Evolutionary conservation across 1,140 invertebrate genomes (phyloP), one percentile per base, ranked within the genome.

Genomic region (Macrosteles quadrilineatus): DNA sequence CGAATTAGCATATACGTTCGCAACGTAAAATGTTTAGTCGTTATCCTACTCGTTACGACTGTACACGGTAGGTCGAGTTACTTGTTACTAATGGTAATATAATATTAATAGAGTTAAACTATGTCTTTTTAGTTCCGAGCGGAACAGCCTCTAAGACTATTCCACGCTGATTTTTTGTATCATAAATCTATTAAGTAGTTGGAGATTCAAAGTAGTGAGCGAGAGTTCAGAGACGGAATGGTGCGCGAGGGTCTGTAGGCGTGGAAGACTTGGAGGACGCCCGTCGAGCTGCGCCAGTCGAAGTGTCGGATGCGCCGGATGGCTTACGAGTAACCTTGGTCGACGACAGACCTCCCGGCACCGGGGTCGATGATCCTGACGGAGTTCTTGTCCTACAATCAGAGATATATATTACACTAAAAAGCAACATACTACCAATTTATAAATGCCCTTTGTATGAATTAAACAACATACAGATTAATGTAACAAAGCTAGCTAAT

Each of bases 201-300:
- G 55, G 55, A 59, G 55, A 59, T 59, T 59, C 55, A n/a, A n/a
- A n/a, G 21, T 14, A 23, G 47, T 50, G 2, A 19, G n/a, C 6
- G n/a, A 50, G 87, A 87, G 73, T 85, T 84, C 87, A 89, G 47
- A 89, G 82, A 78, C 87, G 82, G 80, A 89, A 89, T 40, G 88
- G 88, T 74, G 87, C 87, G 67, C 86, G 81, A 72, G 86, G 83
- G 66, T 87, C 84, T 27, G 84, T 84, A 17, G 86, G 84, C 50
- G 86, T 87, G 31, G 85, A 55, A 23, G 73, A 31, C 65, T 73
- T 75, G 0, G 74, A 75, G 11, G 36, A 45, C 47, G 66, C 75
- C 12, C 75, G 59, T 4, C 73, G 73, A 3, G 81, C 78, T 3
- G 81, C 78, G 29, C 83, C 83, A 14, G 87, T 84, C 9, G 84